phyloP scores from a whole-genome alignment of 2,113 vertebrate genomes.

The Oxyura jamaicensis region DNA sequence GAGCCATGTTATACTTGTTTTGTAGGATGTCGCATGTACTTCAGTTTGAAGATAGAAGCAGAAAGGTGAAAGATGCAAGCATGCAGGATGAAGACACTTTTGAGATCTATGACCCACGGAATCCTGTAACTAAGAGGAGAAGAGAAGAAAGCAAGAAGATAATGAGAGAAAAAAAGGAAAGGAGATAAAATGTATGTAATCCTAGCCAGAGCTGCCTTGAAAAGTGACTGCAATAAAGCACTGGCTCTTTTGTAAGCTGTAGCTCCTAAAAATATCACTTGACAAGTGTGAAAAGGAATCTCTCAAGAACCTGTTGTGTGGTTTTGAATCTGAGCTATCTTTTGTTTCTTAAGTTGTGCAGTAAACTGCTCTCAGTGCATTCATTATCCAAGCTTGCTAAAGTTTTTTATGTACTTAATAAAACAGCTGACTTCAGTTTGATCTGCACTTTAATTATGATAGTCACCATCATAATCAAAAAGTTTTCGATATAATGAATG shows the following conservation, averaged over 20 bases:
- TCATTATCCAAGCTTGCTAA: not conserved
- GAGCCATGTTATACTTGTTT: constrained; percentile 44
- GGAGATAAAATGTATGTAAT: constrained; percentile 74
- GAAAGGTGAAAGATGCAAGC: constrained; percentile 96
- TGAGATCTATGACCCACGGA: constrained; percentile 96
- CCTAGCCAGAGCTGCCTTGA: constrained; percentile 31
- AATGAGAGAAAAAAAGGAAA: constrained; percentile 95
- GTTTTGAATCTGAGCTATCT: constrained; percentile 63
- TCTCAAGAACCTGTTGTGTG: constrained; percentile 59
- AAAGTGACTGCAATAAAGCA: constrained; percentile 39
- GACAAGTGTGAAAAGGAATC: constrained; percentile 64
- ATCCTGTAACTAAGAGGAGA: constrained; percentile 95
- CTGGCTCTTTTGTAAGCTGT: constrained; percentile 20
- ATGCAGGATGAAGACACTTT: constrained; percentile 97
- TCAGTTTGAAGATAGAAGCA: constrained; percentile 94
- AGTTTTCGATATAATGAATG: not conserved
- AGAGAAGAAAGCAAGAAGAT: constrained; percentile 98
- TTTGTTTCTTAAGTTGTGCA: constrained; percentile 64
- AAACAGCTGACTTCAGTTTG: constrained; percentile 42
- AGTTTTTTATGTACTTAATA: constrained; percentile 69
- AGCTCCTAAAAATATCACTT: constrained; percentile 50
- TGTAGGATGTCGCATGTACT: constrained; percentile 95
- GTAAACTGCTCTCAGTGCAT: constrained; percentile 51
- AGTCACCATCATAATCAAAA: not conserved
- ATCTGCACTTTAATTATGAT: not conserved